Evolutionary conservation across 2,113 vertebrate species (phyloP).

Genomic region (Archilochus colubris): DNA sequence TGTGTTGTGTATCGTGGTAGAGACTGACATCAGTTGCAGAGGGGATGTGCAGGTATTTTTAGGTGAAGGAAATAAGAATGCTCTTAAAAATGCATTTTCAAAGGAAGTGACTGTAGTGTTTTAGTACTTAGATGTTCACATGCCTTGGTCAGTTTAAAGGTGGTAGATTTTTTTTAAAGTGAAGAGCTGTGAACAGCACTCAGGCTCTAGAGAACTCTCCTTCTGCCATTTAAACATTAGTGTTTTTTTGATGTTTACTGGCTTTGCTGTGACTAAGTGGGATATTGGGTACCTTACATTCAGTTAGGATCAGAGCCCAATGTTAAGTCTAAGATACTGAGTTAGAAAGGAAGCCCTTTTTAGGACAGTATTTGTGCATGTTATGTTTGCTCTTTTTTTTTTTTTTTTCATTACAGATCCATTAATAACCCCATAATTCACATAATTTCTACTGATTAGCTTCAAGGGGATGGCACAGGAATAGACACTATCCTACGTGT

Average conservation of each 20-base stretch:
- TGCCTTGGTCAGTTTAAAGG: background rate
- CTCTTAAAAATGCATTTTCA: background rate
- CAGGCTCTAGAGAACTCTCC: background rate
- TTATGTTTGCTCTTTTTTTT: background rate
- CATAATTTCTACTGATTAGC: background rate
- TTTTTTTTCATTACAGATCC: background rate
- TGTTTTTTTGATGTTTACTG: background rate
- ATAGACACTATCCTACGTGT: background rate
- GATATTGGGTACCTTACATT: background rate
- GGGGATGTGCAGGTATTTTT: background rate
- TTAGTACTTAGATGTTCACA: background rate
- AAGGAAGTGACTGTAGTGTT: background rate
- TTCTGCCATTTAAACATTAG: background rate
- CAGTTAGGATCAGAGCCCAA: background rate
- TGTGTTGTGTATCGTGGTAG: background rate
- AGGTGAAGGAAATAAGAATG: background rate
- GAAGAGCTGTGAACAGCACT: background rate
- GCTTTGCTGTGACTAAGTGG: background rate
- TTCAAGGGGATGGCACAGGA: background rate
- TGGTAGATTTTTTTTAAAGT: background rate
- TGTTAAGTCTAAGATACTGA: background rate
- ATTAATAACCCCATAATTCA: background rate
- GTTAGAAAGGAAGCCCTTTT: background rate
- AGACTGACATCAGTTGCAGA: background rate
- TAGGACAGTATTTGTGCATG: rapidly evolving